phyloP scores from a whole-genome alignment of 2,113 vertebrate species.

The Nycticryphes semicollaris region DNA sequence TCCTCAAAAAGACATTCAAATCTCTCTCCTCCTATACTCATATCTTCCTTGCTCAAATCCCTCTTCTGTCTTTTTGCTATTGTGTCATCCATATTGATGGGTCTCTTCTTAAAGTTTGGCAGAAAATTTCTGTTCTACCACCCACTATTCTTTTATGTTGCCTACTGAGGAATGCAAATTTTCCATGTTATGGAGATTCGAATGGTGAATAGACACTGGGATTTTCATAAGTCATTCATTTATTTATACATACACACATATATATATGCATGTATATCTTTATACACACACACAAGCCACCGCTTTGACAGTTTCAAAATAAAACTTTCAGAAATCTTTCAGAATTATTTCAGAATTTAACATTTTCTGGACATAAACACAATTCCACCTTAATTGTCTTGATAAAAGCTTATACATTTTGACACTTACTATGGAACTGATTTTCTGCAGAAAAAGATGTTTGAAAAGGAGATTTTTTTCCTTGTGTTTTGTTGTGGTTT shows the following conservation, averaged over 20 bases:
- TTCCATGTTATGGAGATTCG: background rate
- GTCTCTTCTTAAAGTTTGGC: background rate
- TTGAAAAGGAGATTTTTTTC: background rate
- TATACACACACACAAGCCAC: background rate
- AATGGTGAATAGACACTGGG: background rate
- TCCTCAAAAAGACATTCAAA: background rate
- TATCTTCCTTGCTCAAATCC: background rate
- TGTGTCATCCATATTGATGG: background rate
- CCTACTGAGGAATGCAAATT: background rate
- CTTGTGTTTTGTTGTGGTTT: background rate
- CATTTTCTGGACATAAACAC: background rate
- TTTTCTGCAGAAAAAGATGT: background rate
- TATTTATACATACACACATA: accelerated
- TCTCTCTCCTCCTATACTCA: accelerated
- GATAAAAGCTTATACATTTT: background rate
- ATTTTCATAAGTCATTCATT: background rate
- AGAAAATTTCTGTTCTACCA: background rate
- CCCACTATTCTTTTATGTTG: background rate
- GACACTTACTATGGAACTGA: background rate
- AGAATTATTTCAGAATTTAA: no score
- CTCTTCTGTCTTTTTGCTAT: background rate
- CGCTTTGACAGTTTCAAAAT: background rate
- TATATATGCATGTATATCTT: no score
- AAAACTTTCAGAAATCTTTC: no score
- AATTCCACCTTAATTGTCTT: background rate